Base-by-base conservation (phyloP, 2,888 invertebrate species). In the Volucella inanis region DNA sequence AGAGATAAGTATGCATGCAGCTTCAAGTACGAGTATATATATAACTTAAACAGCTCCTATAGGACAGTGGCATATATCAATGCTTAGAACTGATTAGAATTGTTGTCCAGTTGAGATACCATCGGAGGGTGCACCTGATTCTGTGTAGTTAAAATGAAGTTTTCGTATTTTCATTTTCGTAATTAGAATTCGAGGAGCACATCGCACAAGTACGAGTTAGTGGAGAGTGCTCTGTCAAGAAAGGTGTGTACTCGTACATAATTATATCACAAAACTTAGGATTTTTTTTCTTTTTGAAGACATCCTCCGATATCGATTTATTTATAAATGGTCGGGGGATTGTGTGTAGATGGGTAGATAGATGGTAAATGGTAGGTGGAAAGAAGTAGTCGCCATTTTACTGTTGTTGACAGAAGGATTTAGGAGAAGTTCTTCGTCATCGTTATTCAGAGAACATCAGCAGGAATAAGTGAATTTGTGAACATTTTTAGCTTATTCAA, bases 401-500 rank as follows among this genome's bases (percentile, higher is more conserved):
- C 41, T 12, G 49, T 54, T 57, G 45, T 77, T 72, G 67, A 68
- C 77, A 74, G 49, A 74, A 43, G 54, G 54, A 54, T 59, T 71
- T 39, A 9, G 8, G 47, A 57, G 54, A 61, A 75, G 14, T 64
- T 75, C 14, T 54, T 68, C 67, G 47, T 76, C 70, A 65, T 76
- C 52, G 54, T 49, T 12, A 41, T 57, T 39, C 45, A 15, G 8
- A 55, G 41, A 61, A 71, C 59, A 67, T 38, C 38, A 71, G n/a
- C 31, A 47, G 59, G 76, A 59, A 55, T 70, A 65, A 76, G 55
- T 49, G 57, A 50, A 67, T 72, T 72, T 72, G 64, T 61, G 65
- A 59, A 49, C 49, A 47, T 54, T 65, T 11, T 61, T 39, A 50
- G 61, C 71, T 64, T 71, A 78, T 65, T 55, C 52, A 65, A 50